Evolutionary conservation across 2,797 vertebrate species (phyloP), one percentile per base, ranked within the genome.

Genomic region (Hypotaenidia philippensis): DNA sequence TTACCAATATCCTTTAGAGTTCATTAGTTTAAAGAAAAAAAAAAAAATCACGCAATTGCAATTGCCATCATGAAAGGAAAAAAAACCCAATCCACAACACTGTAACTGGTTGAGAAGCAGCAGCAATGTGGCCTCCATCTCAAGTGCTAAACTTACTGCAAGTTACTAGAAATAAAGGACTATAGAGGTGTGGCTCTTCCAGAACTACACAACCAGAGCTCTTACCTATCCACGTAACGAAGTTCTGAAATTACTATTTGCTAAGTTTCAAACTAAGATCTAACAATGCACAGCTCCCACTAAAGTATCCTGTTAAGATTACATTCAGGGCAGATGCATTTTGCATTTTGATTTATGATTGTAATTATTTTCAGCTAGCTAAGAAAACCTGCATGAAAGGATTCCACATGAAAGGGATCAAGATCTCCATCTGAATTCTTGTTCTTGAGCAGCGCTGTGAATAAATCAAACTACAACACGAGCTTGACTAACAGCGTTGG

Each of bases 341-440:
- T 38, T 83, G 66, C 11, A 47, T 77, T 89, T 91, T 93, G 89
- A 95, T 94, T 95, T 92, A 94, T 93, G 75, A 65, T 83, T 38
- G 6, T 81, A 89, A 83, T 91, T 88, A 86, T 70, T 82, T 91
- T 83, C 91, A 76, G 79, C 91, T 78, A 79, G 47, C 47, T 34
- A 72, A 66, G 66, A 66, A 85, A 65, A 66, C 44, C 63, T 78
- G 75, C 57, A 57, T 72, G 79, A 94, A 94, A 94, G 32, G 63
- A 75, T 64, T 81, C 45, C 57, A 36, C 36, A 49, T 9, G 74
- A 94, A 77, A 94, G 55, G 59, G 76, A 78, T 6, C 0, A 0
- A 9, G 22, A 53, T 38, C 59, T 75, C 63, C 32, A 86, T 44
- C 47, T 0, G 0, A 87, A 78, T 61, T 77, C 57, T 27, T 25